Percentiles rank a stretch among this genome's conserved stretches.
These are phyloP conservation scores for Uropsilus gracilis DNA, from an alignment of 2,113 vertebrate genomes.

Conservation along the genomic window DNA sequence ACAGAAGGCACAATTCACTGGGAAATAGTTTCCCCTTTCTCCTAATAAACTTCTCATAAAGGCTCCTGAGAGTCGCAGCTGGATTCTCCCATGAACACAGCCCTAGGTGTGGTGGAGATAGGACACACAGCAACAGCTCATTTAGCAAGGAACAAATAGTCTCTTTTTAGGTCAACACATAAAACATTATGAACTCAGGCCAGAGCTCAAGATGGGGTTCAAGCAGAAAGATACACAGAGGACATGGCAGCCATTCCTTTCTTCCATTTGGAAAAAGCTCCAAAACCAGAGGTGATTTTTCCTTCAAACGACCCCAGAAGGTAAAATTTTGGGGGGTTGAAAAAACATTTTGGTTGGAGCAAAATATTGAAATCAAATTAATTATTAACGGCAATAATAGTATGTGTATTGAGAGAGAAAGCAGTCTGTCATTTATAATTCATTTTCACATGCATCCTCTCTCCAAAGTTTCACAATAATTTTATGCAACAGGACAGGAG, in stretches of 20 bases:
- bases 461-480: neutral
- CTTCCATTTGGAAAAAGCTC: neutral
- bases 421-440: neutral
- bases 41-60: conserved; percentile 69
- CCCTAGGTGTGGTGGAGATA: conserved; percentile 57
- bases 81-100: conserved; percentile 63
- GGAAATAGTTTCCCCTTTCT: conserved; percentile 42
- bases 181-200: conserved; percentile 18
- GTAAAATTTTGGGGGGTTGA: too few relatives aligned
- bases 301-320: conserved; percentile 11
- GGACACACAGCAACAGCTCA: conserved; percentile 65
- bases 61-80: conserved; percentile 61
- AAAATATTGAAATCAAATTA: conserved; percentile 36
- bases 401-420: too few relatives aligned
- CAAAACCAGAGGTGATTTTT: neutral
- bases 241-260: neutral
- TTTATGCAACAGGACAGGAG: neutral
- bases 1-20: neutral
- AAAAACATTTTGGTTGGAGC: neutral
- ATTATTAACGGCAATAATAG: conserved; percentile 16
- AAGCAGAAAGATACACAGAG: neutral
- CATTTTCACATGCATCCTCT: neutral
- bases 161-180: conserved; percentile 40
- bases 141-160: conserved; percentile 77
- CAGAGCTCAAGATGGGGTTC: neutral